Conservation (phyloP, 2,797 vertebrate species). For the Acanthurus lineatus region DNA sequence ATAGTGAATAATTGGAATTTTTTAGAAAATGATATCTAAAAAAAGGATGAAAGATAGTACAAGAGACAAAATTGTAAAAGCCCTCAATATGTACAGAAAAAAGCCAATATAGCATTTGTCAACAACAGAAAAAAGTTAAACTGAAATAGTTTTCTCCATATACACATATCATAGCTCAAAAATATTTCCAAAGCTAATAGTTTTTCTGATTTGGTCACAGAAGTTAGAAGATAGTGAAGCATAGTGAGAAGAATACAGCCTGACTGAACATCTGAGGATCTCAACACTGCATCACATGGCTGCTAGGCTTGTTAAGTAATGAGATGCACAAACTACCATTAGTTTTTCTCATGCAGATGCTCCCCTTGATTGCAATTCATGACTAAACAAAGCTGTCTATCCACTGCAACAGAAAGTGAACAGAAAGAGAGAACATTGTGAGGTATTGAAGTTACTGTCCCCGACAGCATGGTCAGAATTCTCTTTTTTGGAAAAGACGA, state of each 20-base stretch:
- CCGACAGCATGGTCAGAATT: conserved; percentile 64
- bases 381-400: conserved; percentile 63
- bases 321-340: conserved; percentile 61
- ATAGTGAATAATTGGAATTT: conserved; percentile 80
- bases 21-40: conserved; percentile 87
- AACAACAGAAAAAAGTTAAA: conserved; percentile 75
- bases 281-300: conserved; percentile 64
- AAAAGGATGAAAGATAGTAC: conserved; percentile 85
- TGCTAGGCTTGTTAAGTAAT: conserved; percentile 61
- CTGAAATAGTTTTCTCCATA: conserved; percentile 84
- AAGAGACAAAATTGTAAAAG: conserved; percentile 87
- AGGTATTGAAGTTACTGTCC: conserved; percentile 85
- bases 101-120: conserved; percentile 83
- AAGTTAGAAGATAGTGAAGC: conserved; percentile 85
- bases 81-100: conserved; percentile 89
- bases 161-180: conserved; percentile 86
- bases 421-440: conserved; percentile 73
- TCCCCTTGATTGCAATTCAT: conserved; percentile 66
- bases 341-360: conserved; percentile 66
- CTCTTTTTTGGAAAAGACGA: conserved; percentile 66
- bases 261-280: conserved; percentile 71
- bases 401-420: conserved; percentile 60
- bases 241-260: conserved; percentile 77
- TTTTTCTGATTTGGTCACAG: conserved; percentile 89
- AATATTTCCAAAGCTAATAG: conserved; percentile 87